Evolutionary conservation across 2,113 vertebrate genomes (phyloP).

Genomic region (Lonchura striata): DNA sequence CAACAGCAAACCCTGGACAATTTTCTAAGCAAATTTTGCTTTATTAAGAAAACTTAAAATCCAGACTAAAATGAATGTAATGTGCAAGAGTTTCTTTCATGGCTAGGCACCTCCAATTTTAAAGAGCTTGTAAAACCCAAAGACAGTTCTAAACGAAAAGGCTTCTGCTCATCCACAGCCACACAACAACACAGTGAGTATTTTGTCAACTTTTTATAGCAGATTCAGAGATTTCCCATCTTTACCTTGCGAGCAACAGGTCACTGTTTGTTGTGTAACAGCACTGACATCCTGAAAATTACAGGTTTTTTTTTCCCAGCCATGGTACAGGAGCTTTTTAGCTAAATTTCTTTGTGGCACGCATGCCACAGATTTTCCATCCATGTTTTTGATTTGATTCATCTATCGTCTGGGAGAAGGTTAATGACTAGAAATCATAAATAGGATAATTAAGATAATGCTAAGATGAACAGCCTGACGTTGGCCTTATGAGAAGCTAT

Average conservation of each 20-base stretch:
- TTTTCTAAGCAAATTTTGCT: slow-evolving; percentile 4
- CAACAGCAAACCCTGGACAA: background rate
- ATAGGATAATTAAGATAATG: background rate
- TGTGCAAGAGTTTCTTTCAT: background rate
- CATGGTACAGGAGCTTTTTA: background rate
- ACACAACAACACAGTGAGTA: background rate
- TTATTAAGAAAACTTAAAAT: background rate
- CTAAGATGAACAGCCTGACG: background rate
- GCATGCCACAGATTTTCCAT: background rate
- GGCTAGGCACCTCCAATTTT: background rate
- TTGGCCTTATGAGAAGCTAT: background rate
- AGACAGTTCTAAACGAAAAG: background rate
- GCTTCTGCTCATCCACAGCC: background rate
- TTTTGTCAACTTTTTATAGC: background rate
- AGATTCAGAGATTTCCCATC: background rate
- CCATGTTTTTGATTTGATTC: background rate
- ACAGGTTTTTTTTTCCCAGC: background rate
- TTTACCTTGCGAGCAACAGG: background rate
- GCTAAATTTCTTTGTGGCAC: background rate
- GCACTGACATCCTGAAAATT: background rate
- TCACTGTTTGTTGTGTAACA: background rate
- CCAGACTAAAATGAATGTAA: background rate
- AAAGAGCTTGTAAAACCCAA: background rate
- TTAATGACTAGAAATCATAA: background rate
- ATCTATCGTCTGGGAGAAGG: background rate